Evolutionary conservation across 2,113 vertebrate species (phyloP).

Genomic region (Malaclemys terrapin): DNA sequence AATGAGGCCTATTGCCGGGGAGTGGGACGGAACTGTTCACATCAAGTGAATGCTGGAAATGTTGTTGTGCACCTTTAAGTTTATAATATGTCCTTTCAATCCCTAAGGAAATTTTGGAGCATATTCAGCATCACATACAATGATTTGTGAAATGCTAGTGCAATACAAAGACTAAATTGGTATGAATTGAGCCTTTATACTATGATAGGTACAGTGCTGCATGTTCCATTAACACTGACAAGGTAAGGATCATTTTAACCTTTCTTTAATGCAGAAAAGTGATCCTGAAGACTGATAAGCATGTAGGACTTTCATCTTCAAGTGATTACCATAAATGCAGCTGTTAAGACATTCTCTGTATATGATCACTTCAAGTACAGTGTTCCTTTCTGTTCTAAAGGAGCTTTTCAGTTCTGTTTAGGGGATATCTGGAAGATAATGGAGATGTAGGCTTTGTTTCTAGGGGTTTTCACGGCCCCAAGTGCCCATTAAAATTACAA

Average conservation of each 20-base stretch:
- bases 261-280: neutral
- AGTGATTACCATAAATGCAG: neutral
- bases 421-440: fast-evolving
- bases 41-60: neutral
- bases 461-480: neutral
- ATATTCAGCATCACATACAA: neutral
- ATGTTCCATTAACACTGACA: neutral
- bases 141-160: neutral
- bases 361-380: fast-evolving
- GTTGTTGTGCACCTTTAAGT: neutral
- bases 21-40: neutral
- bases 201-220: neutral
- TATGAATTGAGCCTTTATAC: neutral
- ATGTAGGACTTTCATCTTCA: neutral
- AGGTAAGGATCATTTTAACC: neutral
- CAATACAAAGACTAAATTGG: neutral
- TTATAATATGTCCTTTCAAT: neutral
- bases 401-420: neutral
- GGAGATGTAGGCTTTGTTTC: neutral
- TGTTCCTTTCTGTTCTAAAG: neutral
- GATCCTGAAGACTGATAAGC: neutral
- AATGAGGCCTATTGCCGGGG: neutral
- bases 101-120: neutral
- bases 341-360: neutral
- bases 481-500: neutral